Percentiles rank a stretch among this genome's conserved stretches.
These are phyloP conservation scores for Halictus quadricinctus DNA, from an alignment of 2,888 invertebrate genomes.

Conservation along the genomic window DNA sequence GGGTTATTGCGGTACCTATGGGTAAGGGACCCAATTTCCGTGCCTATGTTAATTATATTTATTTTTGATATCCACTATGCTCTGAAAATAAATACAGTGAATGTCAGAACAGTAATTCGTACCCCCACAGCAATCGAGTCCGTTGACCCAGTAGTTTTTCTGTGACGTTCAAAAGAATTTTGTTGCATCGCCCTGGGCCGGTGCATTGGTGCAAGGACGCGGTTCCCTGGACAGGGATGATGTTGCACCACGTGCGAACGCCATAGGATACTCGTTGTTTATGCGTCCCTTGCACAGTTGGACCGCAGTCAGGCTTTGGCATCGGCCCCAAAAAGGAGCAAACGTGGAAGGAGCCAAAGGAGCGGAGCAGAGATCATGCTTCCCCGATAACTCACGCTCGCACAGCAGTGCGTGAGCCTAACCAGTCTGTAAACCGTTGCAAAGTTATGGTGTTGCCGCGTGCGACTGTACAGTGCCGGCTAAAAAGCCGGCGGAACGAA, in stretches of 20 bases:
- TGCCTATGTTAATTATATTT: too few species aligned
- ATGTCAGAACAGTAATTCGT: too few species aligned
- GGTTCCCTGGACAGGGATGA: conserved; percentile 13
- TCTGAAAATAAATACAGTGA: too few species aligned
- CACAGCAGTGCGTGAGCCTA: conserved; percentile 78
- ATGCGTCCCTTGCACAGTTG: conserved; percentile 78
- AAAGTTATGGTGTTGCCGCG: conserved; percentile 48
- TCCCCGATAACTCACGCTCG: conserved; percentile 78
- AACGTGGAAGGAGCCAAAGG: conserved; percentile 68
- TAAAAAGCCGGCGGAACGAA: conserved; percentile 10
- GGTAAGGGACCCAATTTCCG: too few species aligned
- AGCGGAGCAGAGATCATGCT: conserved; percentile 75
- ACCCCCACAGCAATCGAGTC: too few species aligned
- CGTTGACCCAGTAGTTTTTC: too few species aligned
- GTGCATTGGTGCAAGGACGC: background rate
- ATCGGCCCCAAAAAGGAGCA: conserved; percentile 73
- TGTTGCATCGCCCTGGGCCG: too few species aligned
- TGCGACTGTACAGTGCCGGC: conserved; percentile 36
- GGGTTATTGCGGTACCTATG: too few species aligned
- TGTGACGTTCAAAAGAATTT: background rate
- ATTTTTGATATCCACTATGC: too few species aligned
- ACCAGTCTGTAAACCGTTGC: conserved; percentile 61
- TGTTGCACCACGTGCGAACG: background rate
- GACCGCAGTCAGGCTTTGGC: conserved; percentile 74
- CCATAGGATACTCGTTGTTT: conserved; percentile 69